A percentile compares a stretch with the other conserved stretches of the same genome.
Conservation (phyloP, 2,113 vertebrate species). For the Acrocephalus kingi region DNA sequence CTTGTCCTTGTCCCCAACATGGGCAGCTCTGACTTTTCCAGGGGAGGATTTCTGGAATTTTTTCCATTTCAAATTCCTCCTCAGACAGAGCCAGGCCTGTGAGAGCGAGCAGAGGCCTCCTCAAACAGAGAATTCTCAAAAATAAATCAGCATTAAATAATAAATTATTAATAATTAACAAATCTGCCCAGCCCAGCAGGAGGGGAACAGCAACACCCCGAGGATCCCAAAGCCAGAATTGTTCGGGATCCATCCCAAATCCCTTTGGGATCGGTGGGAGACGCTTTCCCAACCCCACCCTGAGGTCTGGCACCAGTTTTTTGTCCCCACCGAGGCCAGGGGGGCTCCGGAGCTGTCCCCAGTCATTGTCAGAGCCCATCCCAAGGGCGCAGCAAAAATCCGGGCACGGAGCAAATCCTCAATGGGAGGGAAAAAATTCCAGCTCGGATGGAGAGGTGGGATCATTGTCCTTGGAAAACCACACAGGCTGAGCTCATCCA, state of each 20-base stretch:
- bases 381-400: background rate
- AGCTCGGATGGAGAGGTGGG: background rate
- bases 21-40: background rate
- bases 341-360: background rate
- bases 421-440: background rate
- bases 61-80: background rate
- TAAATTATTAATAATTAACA: no score
- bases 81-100: background rate
- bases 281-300: background rate
- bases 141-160: accelerated
- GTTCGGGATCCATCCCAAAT: background rate
- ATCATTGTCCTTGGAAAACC: background rate
- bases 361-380: background rate
- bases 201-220: background rate
- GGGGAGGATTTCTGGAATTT: background rate
- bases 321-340: background rate
- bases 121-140: background rate
- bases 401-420: background rate
- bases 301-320: background rate
- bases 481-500: background rate
- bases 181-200: accelerated
- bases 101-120: background rate
- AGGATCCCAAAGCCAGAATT: background rate
- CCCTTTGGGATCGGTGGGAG: background rate
- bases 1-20: accelerated